A percentile compares a stretch with the other conserved stretches of the same genome.
Evolutionary conservation across 2,888 invertebrate genomes (phyloP).

Genomic region (Busseola fusca): DNA sequence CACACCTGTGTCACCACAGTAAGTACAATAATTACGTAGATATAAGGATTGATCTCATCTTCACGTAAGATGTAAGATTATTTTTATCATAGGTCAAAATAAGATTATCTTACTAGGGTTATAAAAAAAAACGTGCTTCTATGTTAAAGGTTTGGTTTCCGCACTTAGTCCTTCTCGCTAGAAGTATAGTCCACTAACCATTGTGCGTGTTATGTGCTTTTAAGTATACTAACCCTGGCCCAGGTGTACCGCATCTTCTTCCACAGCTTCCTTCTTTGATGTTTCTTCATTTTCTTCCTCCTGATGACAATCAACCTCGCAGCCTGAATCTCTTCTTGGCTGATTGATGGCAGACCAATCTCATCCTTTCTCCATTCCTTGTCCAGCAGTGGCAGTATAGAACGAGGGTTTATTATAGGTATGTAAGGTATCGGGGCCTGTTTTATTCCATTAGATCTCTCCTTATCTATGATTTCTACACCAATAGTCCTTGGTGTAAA

Average conservation of each 20-base stretch:
- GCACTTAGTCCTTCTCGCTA: too few relatives aligned
- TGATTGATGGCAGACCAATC: constrained; percentile 82
- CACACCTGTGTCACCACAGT: too few relatives aligned
- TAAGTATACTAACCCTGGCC: constrained; percentile 87
- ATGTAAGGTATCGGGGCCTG: constrained; percentile 81
- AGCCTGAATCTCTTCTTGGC: constrained; percentile 91
- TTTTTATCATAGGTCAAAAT: too few relatives aligned
- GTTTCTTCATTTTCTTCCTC: constrained; percentile 95
- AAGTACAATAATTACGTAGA: too few relatives aligned
- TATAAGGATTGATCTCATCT: too few relatives aligned
- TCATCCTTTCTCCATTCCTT: constrained; percentile 83
- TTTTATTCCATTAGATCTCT: constrained; percentile 67
- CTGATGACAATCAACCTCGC: constrained; percentile 93
- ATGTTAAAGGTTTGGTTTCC: too few relatives aligned
- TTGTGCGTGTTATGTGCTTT: too few relatives aligned
- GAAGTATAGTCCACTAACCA: too few relatives aligned
- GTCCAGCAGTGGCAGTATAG: constrained; percentile 81
- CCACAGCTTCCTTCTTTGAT: constrained; percentile 93
- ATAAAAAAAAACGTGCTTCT: too few relatives aligned
- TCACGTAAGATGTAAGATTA: too few relatives aligned
- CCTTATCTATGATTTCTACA: constrained; percentile 76
- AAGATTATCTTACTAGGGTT: too few relatives aligned
- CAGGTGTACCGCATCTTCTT: constrained; percentile 94
- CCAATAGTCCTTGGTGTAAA: constrained; percentile 80
- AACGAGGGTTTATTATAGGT: constrained; percentile 83